Evolutionary conservation across 2,113 vertebrate genomes (phyloP).

Genomic region (Ceyx melanurus): DNA sequence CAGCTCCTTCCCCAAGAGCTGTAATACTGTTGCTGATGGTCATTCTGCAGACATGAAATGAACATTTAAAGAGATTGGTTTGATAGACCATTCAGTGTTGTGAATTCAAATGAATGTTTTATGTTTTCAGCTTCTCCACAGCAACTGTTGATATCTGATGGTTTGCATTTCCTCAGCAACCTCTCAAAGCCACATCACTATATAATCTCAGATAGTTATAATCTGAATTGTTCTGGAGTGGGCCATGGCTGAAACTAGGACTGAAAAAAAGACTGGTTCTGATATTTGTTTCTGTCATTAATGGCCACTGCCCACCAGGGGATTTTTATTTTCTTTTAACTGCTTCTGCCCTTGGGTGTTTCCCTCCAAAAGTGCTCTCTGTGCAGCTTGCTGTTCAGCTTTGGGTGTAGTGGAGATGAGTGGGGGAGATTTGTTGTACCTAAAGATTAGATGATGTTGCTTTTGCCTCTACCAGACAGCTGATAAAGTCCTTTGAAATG

Average conservation of each 20-base stretch:
- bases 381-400: neutral
- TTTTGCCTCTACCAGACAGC: neutral
- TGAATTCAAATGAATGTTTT: neutral
- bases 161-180: neutral
- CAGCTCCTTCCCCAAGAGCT: neutral
- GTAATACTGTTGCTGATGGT: neutral
- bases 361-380: neutral
- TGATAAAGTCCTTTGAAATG: neutral
- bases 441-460: neutral
- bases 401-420: neutral
- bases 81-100: neutral
- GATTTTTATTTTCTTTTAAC: neutral
- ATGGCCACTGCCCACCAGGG: neutral
- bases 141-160: neutral
- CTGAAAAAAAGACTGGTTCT: neutral
- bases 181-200: neutral
- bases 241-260: neutral
- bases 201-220: neutral
- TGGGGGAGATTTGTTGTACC: neutral
- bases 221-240: neutral
- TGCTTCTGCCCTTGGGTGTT: neutral
- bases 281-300: neutral
- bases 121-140: slow-evolving; percentile 13
- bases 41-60: neutral
- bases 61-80: slow-evolving; percentile 6